Percentiles rank a stretch among this genome's conserved stretches.
Conservation (phyloP, 1,140 invertebrate genomes). For the Brachionus asplanchnoidis region DNA sequence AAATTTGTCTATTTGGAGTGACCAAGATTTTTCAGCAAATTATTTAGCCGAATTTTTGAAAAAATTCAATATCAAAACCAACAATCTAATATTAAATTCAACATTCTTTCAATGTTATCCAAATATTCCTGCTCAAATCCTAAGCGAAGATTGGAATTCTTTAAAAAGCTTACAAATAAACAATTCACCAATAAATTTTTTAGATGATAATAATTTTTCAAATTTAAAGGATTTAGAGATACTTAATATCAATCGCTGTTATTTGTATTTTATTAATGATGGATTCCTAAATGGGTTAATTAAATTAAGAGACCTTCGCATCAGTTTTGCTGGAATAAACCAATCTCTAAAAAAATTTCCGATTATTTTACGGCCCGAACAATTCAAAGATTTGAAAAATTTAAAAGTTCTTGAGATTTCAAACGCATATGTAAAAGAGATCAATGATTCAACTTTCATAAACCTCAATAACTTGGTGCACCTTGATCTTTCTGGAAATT, state of each 20-base stretch:
- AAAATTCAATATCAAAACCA: neutral
- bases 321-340: no score
- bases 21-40: neutral
- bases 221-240: neutral
- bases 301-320: neutral
- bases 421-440: neutral
- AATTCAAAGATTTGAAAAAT: neutral
- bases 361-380: neutral
- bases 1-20: neutral
- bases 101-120: no score
- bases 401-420: neutral
- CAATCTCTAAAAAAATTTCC: neutral
- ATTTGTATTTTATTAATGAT: neutral
- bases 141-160: neutral
- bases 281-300: neutral
- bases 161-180: neutral
- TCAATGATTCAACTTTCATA: neutral
- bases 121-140: neutral
- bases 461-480: neutral
- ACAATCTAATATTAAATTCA: neutral
- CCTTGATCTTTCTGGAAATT: neutral
- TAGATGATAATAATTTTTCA: neutral
- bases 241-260: neutral
- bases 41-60: neutral
- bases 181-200: neutral